These are phyloP conservation scores for Phortica okadai DNA, from an alignment of 2,888 invertebrate species.

Conservation along the genomic window DNA sequence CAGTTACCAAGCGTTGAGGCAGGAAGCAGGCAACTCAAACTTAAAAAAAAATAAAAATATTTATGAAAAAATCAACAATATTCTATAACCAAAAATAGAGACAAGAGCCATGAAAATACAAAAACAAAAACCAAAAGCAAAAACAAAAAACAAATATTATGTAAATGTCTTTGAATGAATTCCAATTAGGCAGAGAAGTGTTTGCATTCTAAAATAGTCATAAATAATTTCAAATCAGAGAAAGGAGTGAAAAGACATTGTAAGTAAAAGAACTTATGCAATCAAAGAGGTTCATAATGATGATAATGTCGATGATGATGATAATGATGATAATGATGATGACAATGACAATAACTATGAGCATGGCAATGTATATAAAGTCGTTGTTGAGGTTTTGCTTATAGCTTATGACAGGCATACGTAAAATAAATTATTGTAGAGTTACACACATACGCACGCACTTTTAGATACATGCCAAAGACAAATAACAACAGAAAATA, in stretches of 20 bases:
- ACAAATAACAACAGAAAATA: neutral
- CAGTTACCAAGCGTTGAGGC: constrained; percentile 57
- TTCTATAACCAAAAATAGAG: constrained; percentile 32
- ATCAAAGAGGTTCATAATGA: constrained; percentile 5
- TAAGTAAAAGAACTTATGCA: constrained; percentile 8
- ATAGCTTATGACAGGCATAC: constrained; percentile 32
- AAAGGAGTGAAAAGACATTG: neutral
- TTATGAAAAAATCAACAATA: constrained; percentile 31
- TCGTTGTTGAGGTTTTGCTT: neutral
- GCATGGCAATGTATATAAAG: neutral
- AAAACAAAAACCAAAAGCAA: constrained; percentile 52
- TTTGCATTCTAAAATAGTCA: constrained; percentile 61
- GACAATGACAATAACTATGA: constrained; percentile 13
- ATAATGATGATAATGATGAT: constrained; percentile 12
- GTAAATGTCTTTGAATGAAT: constrained; percentile 67
- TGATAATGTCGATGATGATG: neutral
- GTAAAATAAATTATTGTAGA: constrained; percentile 10
- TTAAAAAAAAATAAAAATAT: constrained; percentile 31
- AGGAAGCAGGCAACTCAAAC: constrained; percentile 32
- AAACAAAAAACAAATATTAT: constrained; percentile 58
- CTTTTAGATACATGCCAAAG: neutral
- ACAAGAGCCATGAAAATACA: constrained; percentile 6
- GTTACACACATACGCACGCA: neutral
- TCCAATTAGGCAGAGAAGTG: constrained; percentile 69
- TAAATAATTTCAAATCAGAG: constrained; percentile 66